These are phyloP conservation scores for Caretta caretta DNA, from an alignment of 2,113 vertebrate species.

Conservation along the genomic window DNA sequence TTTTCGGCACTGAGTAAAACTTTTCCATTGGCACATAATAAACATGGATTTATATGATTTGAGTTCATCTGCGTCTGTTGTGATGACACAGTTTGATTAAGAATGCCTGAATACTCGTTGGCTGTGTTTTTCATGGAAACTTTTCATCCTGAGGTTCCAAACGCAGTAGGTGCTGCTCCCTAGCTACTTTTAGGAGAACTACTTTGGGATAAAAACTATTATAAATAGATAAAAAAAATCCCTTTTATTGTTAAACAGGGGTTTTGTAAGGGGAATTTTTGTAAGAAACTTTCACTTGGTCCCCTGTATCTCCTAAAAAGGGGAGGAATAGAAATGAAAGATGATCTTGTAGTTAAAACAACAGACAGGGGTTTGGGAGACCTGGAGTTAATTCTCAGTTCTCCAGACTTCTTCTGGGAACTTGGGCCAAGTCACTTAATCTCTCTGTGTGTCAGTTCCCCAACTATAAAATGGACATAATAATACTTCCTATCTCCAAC, in stretches of 20 bases:
- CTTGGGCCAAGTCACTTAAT: neutral
- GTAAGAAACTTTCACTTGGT: neutral
- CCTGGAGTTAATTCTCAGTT: neutral
- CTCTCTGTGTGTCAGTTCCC: neutral
- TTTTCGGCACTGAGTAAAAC: conserved; percentile 61
- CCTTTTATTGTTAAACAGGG: conserved; percentile 18
- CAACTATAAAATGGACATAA: neutral
- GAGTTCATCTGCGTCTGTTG: conserved; percentile 20
- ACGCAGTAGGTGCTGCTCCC: neutral
- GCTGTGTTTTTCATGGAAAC: conserved; percentile 2
- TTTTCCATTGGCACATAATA: conserved; percentile 57
- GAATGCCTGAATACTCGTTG: conserved; percentile 65
- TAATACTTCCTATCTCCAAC: neutral
- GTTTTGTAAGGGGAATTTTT: conserved; percentile 3
- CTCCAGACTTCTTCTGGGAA: neutral
- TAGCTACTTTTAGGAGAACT: neutral
- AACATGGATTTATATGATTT: conserved; percentile 56
- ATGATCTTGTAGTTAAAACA: neutral
- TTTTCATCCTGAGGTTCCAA: conserved; percentile 15
- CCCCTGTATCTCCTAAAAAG: neutral
- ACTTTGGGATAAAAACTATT: neutral
- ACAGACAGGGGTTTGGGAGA: neutral
- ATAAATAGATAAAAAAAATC: neutral
- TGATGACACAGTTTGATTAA: conserved; percentile 63
- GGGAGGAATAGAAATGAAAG: neutral